Evolutionary conservation across 2,888 invertebrate genomes (phyloP).

Genomic region (Platerodrilus igneus): DNA sequence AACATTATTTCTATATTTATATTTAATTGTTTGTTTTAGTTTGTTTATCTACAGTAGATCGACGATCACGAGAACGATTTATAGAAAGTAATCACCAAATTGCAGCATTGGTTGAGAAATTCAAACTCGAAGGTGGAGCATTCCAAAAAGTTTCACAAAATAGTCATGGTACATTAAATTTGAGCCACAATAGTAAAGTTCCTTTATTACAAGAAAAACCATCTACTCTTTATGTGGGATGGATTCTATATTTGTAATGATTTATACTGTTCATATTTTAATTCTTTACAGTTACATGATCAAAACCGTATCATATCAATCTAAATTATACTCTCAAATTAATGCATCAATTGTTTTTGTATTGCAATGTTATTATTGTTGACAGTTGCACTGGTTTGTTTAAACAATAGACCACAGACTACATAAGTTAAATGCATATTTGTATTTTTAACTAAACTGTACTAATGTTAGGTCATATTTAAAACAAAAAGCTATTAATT

Average conservation of each 20-base stretch:
- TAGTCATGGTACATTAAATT: constrained; percentile 52
- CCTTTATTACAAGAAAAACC: constrained; percentile 73
- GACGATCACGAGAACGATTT: constrained; percentile 83
- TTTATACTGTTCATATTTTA: constrained; percentile 9
- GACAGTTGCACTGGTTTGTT: too few species aligned
- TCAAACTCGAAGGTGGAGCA: constrained; percentile 77
- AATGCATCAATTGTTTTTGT: too few species aligned
- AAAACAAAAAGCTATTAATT: too few species aligned
- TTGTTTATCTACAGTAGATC: constrained; percentile 71
- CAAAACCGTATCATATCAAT: too few species aligned
- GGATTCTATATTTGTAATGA: constrained; percentile 65
- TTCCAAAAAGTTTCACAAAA: constrained; percentile 62
- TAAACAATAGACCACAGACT: too few species aligned
- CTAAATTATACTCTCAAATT: too few species aligned
- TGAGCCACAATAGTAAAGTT: constrained; percentile 57
- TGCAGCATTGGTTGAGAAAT: constrained; percentile 84
- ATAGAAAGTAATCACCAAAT: constrained; percentile 92
- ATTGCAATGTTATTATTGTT: constrained; percentile 3
- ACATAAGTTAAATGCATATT: too few species aligned
- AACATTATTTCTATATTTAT: too few species aligned
- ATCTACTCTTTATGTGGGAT: constrained; percentile 61
- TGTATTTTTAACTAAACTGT: too few species aligned
- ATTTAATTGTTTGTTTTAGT: constrained; percentile 50
- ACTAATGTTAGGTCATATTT: too few species aligned
- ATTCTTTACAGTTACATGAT: too few species aligned